phyloP scores from a whole-genome alignment of 1,140 invertebrate genomes.

The Drosophila nikananu region DNA sequence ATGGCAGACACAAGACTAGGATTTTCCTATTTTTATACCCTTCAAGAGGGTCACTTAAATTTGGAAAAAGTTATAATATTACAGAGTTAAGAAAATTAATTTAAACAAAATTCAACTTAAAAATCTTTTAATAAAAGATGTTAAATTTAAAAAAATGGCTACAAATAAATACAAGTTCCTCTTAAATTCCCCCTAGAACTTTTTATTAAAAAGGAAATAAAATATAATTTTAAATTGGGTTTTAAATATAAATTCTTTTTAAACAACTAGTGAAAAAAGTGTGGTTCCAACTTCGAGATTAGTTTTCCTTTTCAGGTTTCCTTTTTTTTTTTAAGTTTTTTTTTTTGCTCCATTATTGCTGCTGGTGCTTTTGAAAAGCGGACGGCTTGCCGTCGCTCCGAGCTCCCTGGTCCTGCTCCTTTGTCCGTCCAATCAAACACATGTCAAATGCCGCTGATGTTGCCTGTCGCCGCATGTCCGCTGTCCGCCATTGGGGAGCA shows the following conservation, averaged over 20 bases:
- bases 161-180: too few species aligned
- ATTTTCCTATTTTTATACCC: constrained; percentile 32
- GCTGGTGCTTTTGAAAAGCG: constrained; percentile 33
- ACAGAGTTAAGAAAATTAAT: too few species aligned
- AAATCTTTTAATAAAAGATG: background rate
- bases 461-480: constrained; percentile 58
- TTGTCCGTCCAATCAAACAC: constrained; percentile 73
- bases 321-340: constrained; percentile 4
- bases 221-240: too few species aligned
- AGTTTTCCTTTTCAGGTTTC: background rate
- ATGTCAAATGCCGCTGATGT: constrained; percentile 72
- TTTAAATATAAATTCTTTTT: too few species aligned
- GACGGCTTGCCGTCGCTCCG: constrained; percentile 14
- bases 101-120: background rate
- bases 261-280: background rate
- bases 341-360: constrained; percentile 14
- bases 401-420: constrained; percentile 35
- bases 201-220: too few species aligned
- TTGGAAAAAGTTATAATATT: too few species aligned
- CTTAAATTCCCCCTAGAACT: too few species aligned
- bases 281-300: background rate
- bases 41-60: background rate
- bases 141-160: background rate
- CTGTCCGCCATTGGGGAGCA: constrained; percentile 49
- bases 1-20: constrained; percentile 36